A percentile compares a stretch with the other conserved stretches of the same genome.
Evolutionary conservation across 2,888 invertebrate species (phyloP).

Genomic region (Epinotia bilunana): DNA sequence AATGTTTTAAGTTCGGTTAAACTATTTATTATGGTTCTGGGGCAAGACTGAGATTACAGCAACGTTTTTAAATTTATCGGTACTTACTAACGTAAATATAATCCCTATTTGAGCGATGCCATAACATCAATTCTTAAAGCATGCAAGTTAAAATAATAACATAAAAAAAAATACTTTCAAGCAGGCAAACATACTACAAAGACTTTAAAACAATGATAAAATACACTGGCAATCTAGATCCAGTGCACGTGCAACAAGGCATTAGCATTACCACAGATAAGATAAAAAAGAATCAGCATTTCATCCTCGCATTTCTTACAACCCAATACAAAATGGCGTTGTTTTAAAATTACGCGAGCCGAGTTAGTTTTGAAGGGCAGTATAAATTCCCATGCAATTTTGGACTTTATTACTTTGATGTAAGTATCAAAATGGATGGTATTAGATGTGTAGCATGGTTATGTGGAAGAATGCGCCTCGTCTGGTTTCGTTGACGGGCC

Average conservation of each 20-base stretch:
- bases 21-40: no score
- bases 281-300: constrained; percentile 15
- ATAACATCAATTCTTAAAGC: no score
- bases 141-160: no score
- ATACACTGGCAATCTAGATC: constrained; percentile 9
- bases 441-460: constrained; percentile 22
- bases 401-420: background rate
- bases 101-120: no score
- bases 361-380: background rate
- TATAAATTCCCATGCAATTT: background rate
- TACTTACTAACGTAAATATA: no score
- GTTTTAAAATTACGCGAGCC: constrained; percentile 1
- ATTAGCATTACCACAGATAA: constrained; percentile 26
- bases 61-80: no score
- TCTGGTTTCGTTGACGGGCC: constrained; percentile 66
- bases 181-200: background rate
- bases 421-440: background rate
- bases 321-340: background rate
- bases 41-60: no score
- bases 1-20: no score
- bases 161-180: no score
- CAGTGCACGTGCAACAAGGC: constrained; percentile 8
- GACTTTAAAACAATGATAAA: background rate
- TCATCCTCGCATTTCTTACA: constrained; percentile 8
- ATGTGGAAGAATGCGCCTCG: constrained; percentile 74